A percentile compares a stretch with the other conserved stretches of the same genome.
These are phyloP conservation scores for Cercopithecus mitis DNA, from an alignment of 2,797 vertebrate species.

Conservation along the genomic window DNA sequence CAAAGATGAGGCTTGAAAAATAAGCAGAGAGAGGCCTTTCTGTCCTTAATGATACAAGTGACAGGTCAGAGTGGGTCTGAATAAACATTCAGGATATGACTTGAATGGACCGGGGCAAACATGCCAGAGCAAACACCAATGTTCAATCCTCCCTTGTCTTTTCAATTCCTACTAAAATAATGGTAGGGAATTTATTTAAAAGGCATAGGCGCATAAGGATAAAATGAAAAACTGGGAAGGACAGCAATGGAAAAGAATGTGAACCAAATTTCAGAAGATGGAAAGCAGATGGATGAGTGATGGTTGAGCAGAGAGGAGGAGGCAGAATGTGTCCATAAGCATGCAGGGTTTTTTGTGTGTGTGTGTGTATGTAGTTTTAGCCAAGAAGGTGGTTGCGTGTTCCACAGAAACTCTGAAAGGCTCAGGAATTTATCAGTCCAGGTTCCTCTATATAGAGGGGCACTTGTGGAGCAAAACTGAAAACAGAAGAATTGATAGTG, in stretches of 20 bases:
- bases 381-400: background rate
- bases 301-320: background rate
- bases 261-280: background rate
- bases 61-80: background rate
- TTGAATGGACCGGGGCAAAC: background rate
- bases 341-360: background rate
- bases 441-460: background rate
- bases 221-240: background rate
- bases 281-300: background rate
- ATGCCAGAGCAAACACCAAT: background rate
- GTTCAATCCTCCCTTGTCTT: background rate
- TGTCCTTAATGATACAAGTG: background rate
- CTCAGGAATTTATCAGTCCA: background rate
- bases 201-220: background rate
- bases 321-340: accelerated
- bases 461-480: background rate
- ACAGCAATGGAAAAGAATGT: background rate
- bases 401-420: background rate
- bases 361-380: background rate
- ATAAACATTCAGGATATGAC: background rate
- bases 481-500: background rate
- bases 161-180: background rate
- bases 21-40: background rate
- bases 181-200: background rate
- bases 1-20: background rate